Base-by-base conservation (phyloP, 2,888 invertebrate species). In the Trissoscelio sp. region DNA sequence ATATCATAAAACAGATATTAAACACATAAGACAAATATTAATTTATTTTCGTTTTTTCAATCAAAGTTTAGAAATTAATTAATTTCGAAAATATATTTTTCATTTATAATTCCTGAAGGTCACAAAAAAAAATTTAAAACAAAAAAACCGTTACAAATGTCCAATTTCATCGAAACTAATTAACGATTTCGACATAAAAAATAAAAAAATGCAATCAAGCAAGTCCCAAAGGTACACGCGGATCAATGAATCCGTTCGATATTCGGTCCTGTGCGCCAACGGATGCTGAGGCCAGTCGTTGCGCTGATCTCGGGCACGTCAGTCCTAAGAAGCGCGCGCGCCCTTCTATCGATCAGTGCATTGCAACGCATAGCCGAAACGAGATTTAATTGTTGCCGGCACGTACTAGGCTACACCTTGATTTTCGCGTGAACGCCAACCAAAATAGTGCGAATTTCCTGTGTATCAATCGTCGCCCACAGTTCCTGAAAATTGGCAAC, bases 331-430 rank as follows among this genome's bases (percentile, higher is more conserved):
- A 64, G 62, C 73, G 73, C 73, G 62, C 73, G 73, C 62, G 73
- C 55, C 53, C 55, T 73, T 73, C 62, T 72, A 72, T 72, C 72
- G 72, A 72, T 72, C 53, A 58, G 72, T 72, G 28, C 62, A 53
- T 22, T 72, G 72, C 72, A 72, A 62, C 42, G 72, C 72, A 62
- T 31, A 53, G 72, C 16, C 37, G n/a, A 60, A 39, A 22, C 48
- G 53, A 62, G 42, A 53, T 72, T 72, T 62, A 72, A 72, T 62
- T 72, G 51, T 72, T 51, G 51, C 70, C 70, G 72, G 72, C 53
- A 42, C 51, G 51, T 62, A 39, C 22, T 39, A 5, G 72, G n/a
- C 62, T 39, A 62, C 72, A 62, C 72, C 62, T 48, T 28, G 46
- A 22, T 66, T 31, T 28, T 64, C 34, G 31, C 20, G 34, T 16